Percentiles rank a stretch among this genome's conserved stretches.
Conservation (phyloP, 2,888 invertebrate genomes). For the Camponotus fellah region DNA sequence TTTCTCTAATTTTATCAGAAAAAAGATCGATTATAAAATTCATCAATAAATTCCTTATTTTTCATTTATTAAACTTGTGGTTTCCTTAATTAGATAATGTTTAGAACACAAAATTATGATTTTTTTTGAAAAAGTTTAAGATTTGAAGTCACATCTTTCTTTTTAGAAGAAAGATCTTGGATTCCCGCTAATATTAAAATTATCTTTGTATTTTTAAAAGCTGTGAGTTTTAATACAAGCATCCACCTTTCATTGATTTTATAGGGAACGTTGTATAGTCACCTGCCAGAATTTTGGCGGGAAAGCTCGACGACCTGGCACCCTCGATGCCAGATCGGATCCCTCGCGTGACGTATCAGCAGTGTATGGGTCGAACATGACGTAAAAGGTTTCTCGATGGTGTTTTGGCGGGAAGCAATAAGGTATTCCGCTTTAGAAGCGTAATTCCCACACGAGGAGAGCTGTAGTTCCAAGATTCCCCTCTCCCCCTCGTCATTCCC, state of each 20-base stretch:
- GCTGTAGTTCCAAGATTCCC: slow-evolving; percentile 63
- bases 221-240: neutral
- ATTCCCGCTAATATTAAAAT: neutral
- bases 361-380: slow-evolving; percentile 60
- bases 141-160: neutral
- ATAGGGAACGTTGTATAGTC: slow-evolving; percentile 10
- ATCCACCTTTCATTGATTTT: slow-evolving; percentile 15
- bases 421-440: slow-evolving; percentile 65
- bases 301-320: slow-evolving; percentile 51
- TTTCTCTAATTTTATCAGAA: neutral
- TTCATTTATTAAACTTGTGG: neutral
- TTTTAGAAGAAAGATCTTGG: neutral
- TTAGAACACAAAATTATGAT: neutral
- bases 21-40: neutral
- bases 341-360: slow-evolving; percentile 59
- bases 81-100: neutral
- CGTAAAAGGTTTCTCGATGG: slow-evolving; percentile 57
- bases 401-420: slow-evolving; percentile 75
- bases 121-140: neutral
- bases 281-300: slow-evolving; percentile 58
- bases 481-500: slow-evolving; percentile 65
- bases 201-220: neutral
- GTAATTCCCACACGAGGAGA: slow-evolving; percentile 79
- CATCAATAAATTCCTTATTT: neutral
- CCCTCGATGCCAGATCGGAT: slow-evolving; percentile 37